Percentiles rank a stretch among this genome's conserved stretches.
These are phyloP conservation scores for Panagrolaimus sp. DNA, from an alignment of 1,140 invertebrate species.

Conservation along the genomic window DNA sequence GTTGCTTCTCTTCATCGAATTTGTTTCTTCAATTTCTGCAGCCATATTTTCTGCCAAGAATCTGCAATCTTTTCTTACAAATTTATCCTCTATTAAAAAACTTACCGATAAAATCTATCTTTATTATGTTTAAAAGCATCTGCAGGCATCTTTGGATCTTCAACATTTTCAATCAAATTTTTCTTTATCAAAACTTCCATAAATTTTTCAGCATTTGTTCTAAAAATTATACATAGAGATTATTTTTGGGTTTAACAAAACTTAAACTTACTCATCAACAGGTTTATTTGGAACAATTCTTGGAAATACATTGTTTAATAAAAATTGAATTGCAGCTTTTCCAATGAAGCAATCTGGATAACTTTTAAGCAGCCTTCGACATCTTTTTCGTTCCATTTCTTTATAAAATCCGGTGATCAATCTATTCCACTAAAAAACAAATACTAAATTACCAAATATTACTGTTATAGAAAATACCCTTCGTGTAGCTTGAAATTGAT, in stretches of 20 bases:
- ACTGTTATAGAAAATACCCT: neutral
- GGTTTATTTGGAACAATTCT: neutral
- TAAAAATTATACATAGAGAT: neutral
- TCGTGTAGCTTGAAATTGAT: neutral
- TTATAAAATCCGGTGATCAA: neutral
- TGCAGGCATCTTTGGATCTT: neutral
- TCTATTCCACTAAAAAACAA: neutral
- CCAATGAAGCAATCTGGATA: neutral
- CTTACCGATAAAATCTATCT: neutral
- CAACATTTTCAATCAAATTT: neutral
- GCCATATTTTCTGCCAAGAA: too few relatives aligned
- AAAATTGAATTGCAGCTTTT: neutral
- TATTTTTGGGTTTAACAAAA: neutral
- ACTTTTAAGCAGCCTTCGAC: neutral
- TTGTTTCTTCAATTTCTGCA: too few relatives aligned
- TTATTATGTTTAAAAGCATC: neutral
- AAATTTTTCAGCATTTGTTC: conserved; percentile 5
- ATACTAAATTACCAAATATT: neutral
- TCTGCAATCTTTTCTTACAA: too few relatives aligned
- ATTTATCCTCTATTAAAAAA: neutral
- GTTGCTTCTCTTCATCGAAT: too few relatives aligned
- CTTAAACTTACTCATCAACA: neutral
- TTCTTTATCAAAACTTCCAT: neutral
- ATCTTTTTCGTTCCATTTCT: neutral
- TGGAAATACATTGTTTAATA: neutral